These are phyloP conservation scores for Semicossyphus pulcher DNA, from an alignment of 2,113 vertebrate genomes.

Conservation along the genomic window DNA sequence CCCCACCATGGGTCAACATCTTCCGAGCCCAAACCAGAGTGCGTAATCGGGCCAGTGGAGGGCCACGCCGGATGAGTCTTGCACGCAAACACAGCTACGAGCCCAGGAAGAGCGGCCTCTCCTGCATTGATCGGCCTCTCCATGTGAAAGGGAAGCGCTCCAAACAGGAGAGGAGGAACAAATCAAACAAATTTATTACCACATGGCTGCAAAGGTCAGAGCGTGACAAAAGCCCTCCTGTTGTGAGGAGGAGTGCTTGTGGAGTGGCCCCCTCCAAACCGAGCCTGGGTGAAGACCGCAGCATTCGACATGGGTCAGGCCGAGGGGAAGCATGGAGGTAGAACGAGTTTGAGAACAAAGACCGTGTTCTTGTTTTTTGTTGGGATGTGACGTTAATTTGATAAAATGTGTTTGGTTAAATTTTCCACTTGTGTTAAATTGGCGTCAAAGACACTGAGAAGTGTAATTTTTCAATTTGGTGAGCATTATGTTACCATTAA, in stretches of 20 bases:
- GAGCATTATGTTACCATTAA: background rate
- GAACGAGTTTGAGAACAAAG: conserved; percentile 54
- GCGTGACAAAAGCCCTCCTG: conserved; percentile 75
- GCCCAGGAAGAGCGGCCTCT: conserved; percentile 14
- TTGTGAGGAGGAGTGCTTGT: conserved; percentile 70
- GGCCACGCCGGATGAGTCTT: conserved; percentile 42
- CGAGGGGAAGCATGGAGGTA: conserved; percentile 45
- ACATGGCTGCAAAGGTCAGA: conserved; percentile 72
- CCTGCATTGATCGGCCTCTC: conserved; percentile 26
- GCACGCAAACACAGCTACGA: conserved; percentile 42
- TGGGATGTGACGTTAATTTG: conserved; percentile 35
- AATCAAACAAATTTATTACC: conserved; percentile 81
- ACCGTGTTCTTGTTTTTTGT: conserved; percentile 33
- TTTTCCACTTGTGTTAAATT: conserved; percentile 33
- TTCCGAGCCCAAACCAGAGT: conserved; percentile 48
- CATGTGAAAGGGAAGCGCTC: conserved; percentile 60
- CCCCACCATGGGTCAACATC: conserved; percentile 51
- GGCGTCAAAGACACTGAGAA: background rate
- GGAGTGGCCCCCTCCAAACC: conserved; percentile 55
- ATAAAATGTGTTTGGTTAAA: conserved; percentile 30
- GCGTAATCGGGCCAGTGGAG: conserved; percentile 48
- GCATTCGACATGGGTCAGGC: conserved; percentile 78
- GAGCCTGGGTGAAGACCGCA: conserved; percentile 49
- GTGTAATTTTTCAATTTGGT: conserved; percentile 19
- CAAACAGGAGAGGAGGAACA: conserved; percentile 76